phyloP scores from a whole-genome alignment of 2,797 vertebrate genomes.

The Podarcis siculus region DNA sequence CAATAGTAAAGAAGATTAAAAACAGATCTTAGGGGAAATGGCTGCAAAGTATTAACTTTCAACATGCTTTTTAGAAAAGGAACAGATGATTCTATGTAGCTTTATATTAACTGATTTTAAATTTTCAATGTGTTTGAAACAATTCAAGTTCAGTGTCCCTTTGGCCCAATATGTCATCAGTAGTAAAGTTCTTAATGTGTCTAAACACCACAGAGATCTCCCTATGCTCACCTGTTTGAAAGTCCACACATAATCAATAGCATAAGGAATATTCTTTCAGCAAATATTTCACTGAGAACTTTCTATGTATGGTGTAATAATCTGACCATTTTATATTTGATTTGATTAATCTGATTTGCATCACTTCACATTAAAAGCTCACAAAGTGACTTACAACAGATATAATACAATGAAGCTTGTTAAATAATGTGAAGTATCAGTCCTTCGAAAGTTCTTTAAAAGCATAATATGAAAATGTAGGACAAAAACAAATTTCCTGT shows the following conservation, averaged over 20 bases:
- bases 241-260: too few relatives aligned
- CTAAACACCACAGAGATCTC: neutral
- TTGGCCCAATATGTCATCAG: neutral
- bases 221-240: neutral
- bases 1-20: constrained; percentile 66
- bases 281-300: neutral
- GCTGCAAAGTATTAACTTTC: constrained; percentile 46
- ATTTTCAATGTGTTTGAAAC: constrained; percentile 27
- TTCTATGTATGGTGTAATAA: neutral
- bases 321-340: too few relatives aligned
- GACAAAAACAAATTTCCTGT: too few relatives aligned
- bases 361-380: too few relatives aligned
- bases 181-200: constrained; percentile 4
- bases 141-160: neutral
- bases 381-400: too few relatives aligned
- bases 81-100: constrained; percentile 26
- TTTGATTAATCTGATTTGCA: too few relatives aligned
- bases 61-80: constrained; percentile 20
- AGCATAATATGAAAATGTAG: too few relatives aligned
- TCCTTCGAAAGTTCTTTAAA: too few relatives aligned
- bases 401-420: too few relatives aligned
- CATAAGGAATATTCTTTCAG: neutral
- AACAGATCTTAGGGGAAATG: constrained; percentile 62
- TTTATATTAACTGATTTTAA: neutral
- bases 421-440: too few relatives aligned